Base-by-base conservation (phyloP, 2,797 vertebrate species). In the Pseudotriccus pelzelni region DNA sequence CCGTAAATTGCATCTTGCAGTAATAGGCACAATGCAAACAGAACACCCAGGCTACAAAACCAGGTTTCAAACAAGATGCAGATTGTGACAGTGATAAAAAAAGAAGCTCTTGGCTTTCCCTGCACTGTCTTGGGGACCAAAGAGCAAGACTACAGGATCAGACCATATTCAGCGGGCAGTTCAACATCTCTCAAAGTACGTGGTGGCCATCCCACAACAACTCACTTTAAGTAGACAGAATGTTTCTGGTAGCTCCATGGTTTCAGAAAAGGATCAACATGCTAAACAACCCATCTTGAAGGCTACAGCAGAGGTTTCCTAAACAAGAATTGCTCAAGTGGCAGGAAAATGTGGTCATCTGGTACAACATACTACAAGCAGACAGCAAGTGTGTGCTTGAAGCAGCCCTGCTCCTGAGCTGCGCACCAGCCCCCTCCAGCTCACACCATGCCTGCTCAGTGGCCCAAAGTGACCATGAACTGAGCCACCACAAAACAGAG, bases 21-120 rank as follows among this genome's bases (percentile, higher is more conserved):
- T 50, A 78, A 62, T 3, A 86, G 84, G 77, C 47, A n/a, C 80
- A 56, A 18, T 18, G 28, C 59, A 91, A 90, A 73, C 69, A 76
- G 64, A 91, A 67, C 47, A 62, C 68, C 24, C 27, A 11, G 72
- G 55, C 47, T 85, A 62, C 30, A 5, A 72, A 94, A 79, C 15
- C 37, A 36, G 36, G 28, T 52, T 79, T 76, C 78, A 93, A 80
- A 87, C n/a, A 49, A 79, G 82, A 44, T 20, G 17, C 43, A 76
- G 24, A 81, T n/a, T 62, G 37, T 78, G 87, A 80, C 37, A 64
- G 50, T 56, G 55, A 79, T 28, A 73, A 94, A 87, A 22, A 20
- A 59, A 89, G 69, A 80, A 34, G 49, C 15, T 78, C 39, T 75
- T 84, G 60, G 39, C 24, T 77, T 85, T 68, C 86, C 83, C 73